These are phyloP conservation scores for Acanthochromis polyacanthus DNA, from an alignment of 2,113 vertebrate species.

Conservation along the genomic window DNA sequence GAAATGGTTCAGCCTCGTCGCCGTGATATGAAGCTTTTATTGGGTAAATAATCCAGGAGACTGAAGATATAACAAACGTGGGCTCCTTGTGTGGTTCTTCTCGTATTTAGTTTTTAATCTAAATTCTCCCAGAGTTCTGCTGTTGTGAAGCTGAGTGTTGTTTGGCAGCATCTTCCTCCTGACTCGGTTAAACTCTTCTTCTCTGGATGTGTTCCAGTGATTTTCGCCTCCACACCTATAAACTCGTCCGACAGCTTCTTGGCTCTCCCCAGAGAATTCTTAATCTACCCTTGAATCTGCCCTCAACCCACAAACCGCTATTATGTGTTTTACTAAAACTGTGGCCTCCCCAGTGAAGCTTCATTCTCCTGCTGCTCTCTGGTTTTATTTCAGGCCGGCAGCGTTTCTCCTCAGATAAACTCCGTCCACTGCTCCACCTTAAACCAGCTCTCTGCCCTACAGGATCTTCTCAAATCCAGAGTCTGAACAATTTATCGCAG, in stretches of 20 bases:
- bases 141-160: neutral
- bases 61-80: no score
- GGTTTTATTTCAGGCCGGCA: neutral
- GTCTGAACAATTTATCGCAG: no score
- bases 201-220: conserved; percentile 1
- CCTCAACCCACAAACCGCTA: neutral
- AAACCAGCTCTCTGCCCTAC: no score
- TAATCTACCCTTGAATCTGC: conserved; percentile 4
- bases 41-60: no score
- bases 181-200: conserved; percentile 8
- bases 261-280: neutral
- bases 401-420: no score
- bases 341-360: neutral
- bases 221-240: conserved; percentile 8
- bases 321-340: no score
- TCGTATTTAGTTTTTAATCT: no score
- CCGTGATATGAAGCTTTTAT: no score
- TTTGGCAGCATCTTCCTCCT: neutral
- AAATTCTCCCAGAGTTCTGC: neutral
- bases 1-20: no score
- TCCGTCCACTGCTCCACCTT: no score
- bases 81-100: no score
- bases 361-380: neutral
- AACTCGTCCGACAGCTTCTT: conserved; percentile 18
- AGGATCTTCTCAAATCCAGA: no score